phyloP scores from a whole-genome alignment of 2,113 vertebrate species.

The Gambusia holbrooki region DNA sequence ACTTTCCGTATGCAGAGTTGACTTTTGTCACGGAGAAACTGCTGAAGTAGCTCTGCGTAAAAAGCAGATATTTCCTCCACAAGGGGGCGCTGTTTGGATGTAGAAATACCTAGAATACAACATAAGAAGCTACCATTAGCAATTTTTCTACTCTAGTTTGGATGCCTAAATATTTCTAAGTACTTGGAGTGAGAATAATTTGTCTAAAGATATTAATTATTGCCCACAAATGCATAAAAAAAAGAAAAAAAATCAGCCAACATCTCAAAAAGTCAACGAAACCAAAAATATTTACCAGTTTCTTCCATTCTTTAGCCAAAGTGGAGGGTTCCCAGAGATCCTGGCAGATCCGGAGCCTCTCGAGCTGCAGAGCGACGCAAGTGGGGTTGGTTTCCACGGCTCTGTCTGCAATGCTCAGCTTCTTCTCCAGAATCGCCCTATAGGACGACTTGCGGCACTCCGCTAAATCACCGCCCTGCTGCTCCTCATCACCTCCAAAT shows the following conservation, averaged over 20 bases:
- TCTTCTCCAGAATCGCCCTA: constrained; percentile 89
- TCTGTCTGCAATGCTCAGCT: constrained; percentile 90
- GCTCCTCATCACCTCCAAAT: constrained; percentile 76
- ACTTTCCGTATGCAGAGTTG: constrained; percentile 89
- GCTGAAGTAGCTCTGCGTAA: constrained; percentile 94
- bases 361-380: constrained; percentile 88
- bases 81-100: constrained; percentile 91
- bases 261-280: background rate
- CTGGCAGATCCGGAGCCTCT: constrained; percentile 85
- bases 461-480: constrained; percentile 73
- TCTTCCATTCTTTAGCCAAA: constrained; percentile 94
- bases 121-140: background rate
- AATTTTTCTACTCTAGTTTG: too few relatives aligned
- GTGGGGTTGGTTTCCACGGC: constrained; percentile 89
- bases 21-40: constrained; percentile 90
- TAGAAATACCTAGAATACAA: constrained; percentile 84
- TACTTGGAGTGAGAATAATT: background rate
- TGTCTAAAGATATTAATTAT: background rate
- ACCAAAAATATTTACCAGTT: constrained; percentile 74
- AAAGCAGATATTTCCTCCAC: constrained; percentile 92
- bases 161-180: background rate
- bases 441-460: constrained; percentile 70
- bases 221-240: background rate
- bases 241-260: too few relatives aligned
- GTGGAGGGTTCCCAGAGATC: constrained; percentile 91